Percentiles rank a stretch among this genome's conserved stretches.
phyloP scores from a whole-genome alignment of 1,140 invertebrate species.

The Cydia strobilella region DNA sequence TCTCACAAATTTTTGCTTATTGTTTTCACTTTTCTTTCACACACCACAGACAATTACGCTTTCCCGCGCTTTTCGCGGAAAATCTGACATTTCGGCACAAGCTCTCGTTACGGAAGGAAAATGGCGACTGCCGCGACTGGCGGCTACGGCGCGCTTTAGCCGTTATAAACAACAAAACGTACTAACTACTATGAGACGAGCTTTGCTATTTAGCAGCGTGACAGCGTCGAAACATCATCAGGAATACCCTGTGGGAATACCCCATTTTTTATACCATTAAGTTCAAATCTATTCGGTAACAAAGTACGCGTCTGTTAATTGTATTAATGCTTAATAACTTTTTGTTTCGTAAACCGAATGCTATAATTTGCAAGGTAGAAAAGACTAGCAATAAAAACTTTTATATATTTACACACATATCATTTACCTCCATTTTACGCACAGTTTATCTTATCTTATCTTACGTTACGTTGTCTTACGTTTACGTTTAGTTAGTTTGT shows the following conservation, averaged over 20 bases:
- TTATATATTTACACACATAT: too few species aligned
- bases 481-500: too few species aligned
- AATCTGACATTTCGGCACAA: conserved; percentile 53
- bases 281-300: not conserved
- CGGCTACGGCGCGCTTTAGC: not conserved
- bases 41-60: conserved; percentile 34
- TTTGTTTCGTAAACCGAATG: not conserved
- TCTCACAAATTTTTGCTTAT: not conserved
- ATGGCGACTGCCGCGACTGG: conserved; percentile 46
- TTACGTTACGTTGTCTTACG: too few species aligned
- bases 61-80: conserved; percentile 38
- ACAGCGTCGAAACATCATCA: not conserved
- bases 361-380: not conserved
- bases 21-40: not conserved
- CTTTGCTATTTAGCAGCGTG: too few species aligned
- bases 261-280: not conserved
- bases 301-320: not conserved
- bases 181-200: too few species aligned
- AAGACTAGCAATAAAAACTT: not conserved
- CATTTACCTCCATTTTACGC: too few species aligned
- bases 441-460: too few species aligned
- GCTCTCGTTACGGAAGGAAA: conserved; percentile 49
- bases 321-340: not conserved
- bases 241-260: not conserved
- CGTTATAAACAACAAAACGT: not conserved